Conservation (phyloP, 2,888 invertebrate genomes). For the Cephus spinipes region DNA sequence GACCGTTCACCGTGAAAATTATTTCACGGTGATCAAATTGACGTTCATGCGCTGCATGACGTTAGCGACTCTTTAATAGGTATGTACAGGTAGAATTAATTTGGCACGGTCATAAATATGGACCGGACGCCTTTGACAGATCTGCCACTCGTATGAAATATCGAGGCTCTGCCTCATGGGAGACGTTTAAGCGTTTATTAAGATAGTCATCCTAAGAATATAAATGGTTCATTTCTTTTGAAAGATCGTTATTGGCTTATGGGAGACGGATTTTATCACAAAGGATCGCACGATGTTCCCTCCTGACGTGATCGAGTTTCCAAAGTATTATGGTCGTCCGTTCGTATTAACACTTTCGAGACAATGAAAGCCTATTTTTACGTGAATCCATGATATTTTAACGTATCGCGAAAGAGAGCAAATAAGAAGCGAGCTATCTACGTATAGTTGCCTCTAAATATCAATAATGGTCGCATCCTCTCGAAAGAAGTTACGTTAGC, state of each 20-base stretch:
- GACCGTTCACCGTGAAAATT: background rate
- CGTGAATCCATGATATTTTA: background rate
- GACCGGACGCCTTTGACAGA: background rate
- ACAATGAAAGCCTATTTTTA: background rate
- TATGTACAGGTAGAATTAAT: background rate
- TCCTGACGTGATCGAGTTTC: background rate
- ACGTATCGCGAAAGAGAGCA: background rate
- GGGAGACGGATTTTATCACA: background rate
- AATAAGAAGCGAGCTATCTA: background rate
- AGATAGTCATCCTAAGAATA: background rate
- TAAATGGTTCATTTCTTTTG: background rate
- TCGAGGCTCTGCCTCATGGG: background rate
- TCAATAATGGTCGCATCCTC: background rate
- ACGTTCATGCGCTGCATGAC: background rate
- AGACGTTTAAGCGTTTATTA: background rate
- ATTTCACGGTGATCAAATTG: background rate
- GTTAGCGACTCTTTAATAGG: background rate
- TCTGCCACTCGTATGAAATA: slow-evolving; percentile 1
- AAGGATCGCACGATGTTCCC: background rate
- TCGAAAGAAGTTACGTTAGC: background rate
- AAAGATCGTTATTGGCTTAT: background rate
- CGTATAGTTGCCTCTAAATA: background rate
- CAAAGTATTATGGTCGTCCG: background rate
- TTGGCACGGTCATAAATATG: background rate
- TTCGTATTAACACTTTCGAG: background rate